phyloP scores from a whole-genome alignment of 2,797 vertebrate species.

The Apogon hyalosoma region DNA sequence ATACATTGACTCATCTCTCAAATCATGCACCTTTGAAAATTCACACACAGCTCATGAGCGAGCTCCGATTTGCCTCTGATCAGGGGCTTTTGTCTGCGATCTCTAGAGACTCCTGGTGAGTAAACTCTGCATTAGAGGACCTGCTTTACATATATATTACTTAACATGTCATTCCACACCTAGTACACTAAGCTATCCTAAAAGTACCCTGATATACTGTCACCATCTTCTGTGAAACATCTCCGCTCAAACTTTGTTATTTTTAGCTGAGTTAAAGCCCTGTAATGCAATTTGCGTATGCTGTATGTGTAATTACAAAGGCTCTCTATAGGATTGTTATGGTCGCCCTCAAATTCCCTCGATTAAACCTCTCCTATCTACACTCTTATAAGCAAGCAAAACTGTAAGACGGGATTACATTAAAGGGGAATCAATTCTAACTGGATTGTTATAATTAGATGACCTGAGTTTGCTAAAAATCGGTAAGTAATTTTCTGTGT shows the following conservation, averaged over 20 bases:
- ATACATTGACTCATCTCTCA: too few species aligned
- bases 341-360: conserved; percentile 39
- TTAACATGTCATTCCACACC: not conserved
- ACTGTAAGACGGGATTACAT: conserved; percentile 38
- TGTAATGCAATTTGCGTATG: conserved; percentile 11
- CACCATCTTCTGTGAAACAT: not conserved
- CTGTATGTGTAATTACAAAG: conserved; percentile 33
- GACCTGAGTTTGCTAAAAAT: conserved; percentile 54
- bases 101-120: too few species aligned
- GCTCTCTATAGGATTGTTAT: conserved; percentile 36
- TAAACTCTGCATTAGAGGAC: not conserved
- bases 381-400: conserved; percentile 35
- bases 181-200: not conserved
- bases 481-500: conserved; percentile 36
- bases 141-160: not conserved
- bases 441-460: conserved; percentile 49
- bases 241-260: not conserved
- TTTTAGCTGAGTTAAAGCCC: not conserved
- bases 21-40: too few species aligned
- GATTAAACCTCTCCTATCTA: conserved; percentile 25
- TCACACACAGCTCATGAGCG: too few species aligned
- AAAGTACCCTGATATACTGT: not conserved
- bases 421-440: conserved; percentile 55
- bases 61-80: too few species aligned
- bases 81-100: too few species aligned